These are phyloP conservation scores for Corythoichthys haematopterus DNA, from an alignment of 2,113 vertebrate genomes.

Conservation along the genomic window DNA sequence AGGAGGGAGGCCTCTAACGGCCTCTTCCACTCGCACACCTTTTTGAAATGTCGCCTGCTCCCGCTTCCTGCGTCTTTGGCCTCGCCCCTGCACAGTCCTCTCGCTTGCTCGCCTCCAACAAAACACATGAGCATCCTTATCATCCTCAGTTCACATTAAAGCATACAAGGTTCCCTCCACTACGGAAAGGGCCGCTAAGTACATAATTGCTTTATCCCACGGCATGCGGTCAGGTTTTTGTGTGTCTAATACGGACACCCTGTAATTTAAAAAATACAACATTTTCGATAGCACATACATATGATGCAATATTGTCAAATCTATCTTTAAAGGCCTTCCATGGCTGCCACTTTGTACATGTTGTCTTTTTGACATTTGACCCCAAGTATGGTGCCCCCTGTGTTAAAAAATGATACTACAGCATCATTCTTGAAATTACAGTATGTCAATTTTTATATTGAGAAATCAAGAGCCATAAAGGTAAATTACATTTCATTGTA, in stretches of 20 bases:
- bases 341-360: background rate
- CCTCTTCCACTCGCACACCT: slow-evolving; percentile 55
- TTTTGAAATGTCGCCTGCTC: slow-evolving; percentile 46
- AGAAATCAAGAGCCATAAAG: background rate
- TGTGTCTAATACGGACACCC: background rate
- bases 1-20: slow-evolving; percentile 65
- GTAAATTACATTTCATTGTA: slow-evolving; percentile 3
- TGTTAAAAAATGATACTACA: slow-evolving; percentile 27
- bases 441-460: background rate
- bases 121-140: background rate
- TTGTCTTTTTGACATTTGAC: slow-evolving; percentile 43
- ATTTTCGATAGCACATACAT: background rate
- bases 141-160: slow-evolving; percentile 14
- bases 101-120: background rate
- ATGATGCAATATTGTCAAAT: background rate
- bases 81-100: background rate
- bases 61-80: slow-evolving; percentile 46
- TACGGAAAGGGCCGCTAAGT: background rate
- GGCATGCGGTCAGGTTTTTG: slow-evolving; percentile 5
- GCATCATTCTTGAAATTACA: background rate
- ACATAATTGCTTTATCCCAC: background rate
- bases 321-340: background rate
- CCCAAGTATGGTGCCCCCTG: slow-evolving; percentile 21
- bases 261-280: background rate
- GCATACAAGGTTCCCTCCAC: slow-evolving; percentile 20